Conservation (phyloP, 2,888 invertebrate genomes). For the Lydus trimaculatus region DNA sequence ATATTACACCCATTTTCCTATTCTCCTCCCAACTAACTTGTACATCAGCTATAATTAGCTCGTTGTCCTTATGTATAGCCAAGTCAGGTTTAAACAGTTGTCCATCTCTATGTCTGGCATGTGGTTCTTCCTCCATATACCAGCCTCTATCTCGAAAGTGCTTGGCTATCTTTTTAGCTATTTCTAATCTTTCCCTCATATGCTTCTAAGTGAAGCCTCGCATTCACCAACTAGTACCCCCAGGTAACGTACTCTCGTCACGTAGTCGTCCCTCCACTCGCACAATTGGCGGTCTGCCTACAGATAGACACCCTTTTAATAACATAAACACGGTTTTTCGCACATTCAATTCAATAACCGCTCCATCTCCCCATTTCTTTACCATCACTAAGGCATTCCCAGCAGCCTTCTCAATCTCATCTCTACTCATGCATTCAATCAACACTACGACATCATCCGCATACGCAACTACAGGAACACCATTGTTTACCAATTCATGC, state of each 20-base stretch:
- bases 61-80: constrained; percentile 12
- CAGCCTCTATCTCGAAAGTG: constrained; percentile 14
- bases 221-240: not conserved
- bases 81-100: constrained; percentile 33
- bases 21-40: constrained; percentile 15
- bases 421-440: not conserved
- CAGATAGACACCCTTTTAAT: constrained; percentile 9
- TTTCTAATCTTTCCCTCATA: not conserved
- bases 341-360: too few species aligned
- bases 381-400: too few species aligned
- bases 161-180: constrained; percentile 10
- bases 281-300: not conserved
- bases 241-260: not conserved
- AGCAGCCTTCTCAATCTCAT: too few species aligned
- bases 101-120: constrained; percentile 27
- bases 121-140: constrained; percentile 24
- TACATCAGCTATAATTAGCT: constrained; percentile 1
- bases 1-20: not conserved
- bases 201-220: not conserved
- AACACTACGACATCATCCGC: not conserved
- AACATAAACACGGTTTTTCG: constrained; percentile 10
- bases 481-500: not conserved
- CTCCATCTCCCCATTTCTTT: too few species aligned
- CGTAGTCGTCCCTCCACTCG: not conserved
- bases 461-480: not conserved